Evolutionary conservation across 2,113 vertebrate species (phyloP), one percentile per base, ranked within the genome.

Genomic region (Oreochromis tanganicae): DNA sequence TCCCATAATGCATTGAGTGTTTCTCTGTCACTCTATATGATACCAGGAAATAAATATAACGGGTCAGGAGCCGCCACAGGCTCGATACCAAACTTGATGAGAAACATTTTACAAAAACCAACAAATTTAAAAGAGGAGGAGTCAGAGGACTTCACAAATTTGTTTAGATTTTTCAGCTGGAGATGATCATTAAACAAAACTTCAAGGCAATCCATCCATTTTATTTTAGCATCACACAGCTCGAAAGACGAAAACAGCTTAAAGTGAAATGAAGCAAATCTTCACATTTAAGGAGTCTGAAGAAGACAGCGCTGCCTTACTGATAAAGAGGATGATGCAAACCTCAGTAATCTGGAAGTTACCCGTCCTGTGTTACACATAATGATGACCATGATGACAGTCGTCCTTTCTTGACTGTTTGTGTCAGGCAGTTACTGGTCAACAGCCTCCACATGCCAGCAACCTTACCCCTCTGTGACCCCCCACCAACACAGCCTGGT

Each of bases 361-460:
- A 63, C 46, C n/a, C 36, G 4, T 19, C 48, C 43, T 17, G 63
- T 68, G 36, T 83, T 17, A 46, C 73, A 75, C 59, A 29, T 87
- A 17, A 79, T 82, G 41, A 43, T 89, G 81, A 89, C 29, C 34
- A 24, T 48, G 59, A 36, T 82, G 79, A 87, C 80, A 17, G 19
- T 32, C 78, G 38, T 21, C 63, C 63, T 59, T 68, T 41, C n/a
- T 17, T 66, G 50, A 24, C 59, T 81, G 54, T 84, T 91, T 88
- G 56, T 52, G 66, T 87, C 83, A 59, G 41, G 19, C 57, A 57
- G 11, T 48, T 56, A 48, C 80, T 83, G 68, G 87, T 88, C 66
- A 83, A 83, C 81, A 80, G 50, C 75, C 24, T 27, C 73, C n/a
- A 36, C 82, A 57, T 34, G 59, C 3, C 63, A 5, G 36, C 36